Percentiles rank a stretch among this genome's conserved stretches.
phyloP scores from a whole-genome alignment of 92 coral and sea anemone genomes.

The Metridium senile region DNA sequence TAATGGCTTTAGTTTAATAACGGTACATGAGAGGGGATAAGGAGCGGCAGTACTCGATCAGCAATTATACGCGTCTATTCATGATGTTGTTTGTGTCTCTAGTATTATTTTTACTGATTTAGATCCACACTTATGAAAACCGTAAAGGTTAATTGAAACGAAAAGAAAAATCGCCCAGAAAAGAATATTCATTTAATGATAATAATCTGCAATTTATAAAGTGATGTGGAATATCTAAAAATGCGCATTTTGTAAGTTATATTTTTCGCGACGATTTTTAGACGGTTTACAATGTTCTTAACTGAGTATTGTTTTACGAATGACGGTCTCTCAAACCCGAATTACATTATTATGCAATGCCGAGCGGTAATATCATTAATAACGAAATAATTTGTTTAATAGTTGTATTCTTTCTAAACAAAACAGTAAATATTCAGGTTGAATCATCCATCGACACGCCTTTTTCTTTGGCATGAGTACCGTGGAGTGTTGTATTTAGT shows the following conservation, averaged over 20 bases:
- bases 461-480: slow-evolving; percentile 16
- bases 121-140: too few relatives aligned
- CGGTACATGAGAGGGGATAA: neutral
- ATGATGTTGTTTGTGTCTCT: too few relatives aligned
- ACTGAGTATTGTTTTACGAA: neutral
- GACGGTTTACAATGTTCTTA: too few relatives aligned
- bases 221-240: too few relatives aligned
- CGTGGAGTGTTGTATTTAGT: slow-evolving; percentile 1
- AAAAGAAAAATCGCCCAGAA: too few relatives aligned
- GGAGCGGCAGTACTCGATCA: neutral
- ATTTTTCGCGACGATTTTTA: too few relatives aligned
- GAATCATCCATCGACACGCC: slow-evolving; percentile 36
- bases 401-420: slow-evolving; percentile 3
- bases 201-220: too few relatives aligned
- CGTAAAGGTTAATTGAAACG: too few relatives aligned
- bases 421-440: slow-evolving; percentile 5
- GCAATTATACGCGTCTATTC: neutral
- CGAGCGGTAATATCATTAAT: slow-evolving; percentile 7
- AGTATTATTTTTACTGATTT: too few relatives aligned
- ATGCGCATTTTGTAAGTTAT: too few relatives aligned
- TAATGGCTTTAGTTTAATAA: slow-evolving; percentile 9
- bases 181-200: too few relatives aligned
- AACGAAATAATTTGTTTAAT: slow-evolving; percentile 3
- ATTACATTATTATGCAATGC: neutral
- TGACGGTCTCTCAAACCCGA: neutral